A percentile compares a stretch with the other conserved stretches of the same genome.
These are phyloP conservation scores for Sceloporus undulatus DNA, from an alignment of 2,113 vertebrate species.

Conservation along the genomic window DNA sequence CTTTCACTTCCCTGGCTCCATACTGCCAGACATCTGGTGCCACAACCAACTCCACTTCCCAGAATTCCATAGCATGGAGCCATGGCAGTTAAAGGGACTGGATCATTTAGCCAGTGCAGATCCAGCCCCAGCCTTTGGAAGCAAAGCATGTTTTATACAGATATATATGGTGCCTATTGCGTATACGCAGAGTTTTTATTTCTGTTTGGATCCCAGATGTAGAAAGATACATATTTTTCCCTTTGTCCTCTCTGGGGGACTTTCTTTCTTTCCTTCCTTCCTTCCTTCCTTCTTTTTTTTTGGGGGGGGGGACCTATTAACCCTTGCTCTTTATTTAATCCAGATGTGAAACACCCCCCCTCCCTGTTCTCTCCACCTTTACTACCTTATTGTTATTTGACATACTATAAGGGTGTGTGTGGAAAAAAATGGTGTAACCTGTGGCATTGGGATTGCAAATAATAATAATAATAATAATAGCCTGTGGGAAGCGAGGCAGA, in stretches of 20 bases:
- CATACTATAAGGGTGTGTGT: constrained; percentile 44
- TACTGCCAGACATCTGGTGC: background rate
- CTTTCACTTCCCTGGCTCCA: too few relatives aligned
- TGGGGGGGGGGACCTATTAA: constrained; percentile 50
- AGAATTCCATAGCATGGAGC: too few relatives aligned
- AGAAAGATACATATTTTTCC: constrained; percentile 33
- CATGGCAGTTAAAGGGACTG: too few relatives aligned
- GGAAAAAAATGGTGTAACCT: constrained; percentile 81
- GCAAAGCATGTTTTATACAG: too few relatives aligned
- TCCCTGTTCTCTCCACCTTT: constrained; percentile 45
- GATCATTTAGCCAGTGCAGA: too few relatives aligned
- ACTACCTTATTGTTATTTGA: constrained; percentile 68
- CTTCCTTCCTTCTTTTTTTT: too few relatives aligned
- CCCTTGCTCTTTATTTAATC: constrained; percentile 73
- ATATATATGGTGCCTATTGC: too few relatives aligned
- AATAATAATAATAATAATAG: constrained; percentile 52
- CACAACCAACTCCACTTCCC: too few relatives aligned
- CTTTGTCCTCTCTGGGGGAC: constrained; percentile 15
- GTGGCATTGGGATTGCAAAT: constrained; percentile 87
- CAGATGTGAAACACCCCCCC: constrained; percentile 63
- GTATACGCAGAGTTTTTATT: constrained; percentile 33
- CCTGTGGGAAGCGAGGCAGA: constrained; percentile 82
- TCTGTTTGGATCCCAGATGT: constrained; percentile 54
- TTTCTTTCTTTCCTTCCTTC: background rate
- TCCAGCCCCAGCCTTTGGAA: too few relatives aligned